Evolutionary conservation across 2,797 vertebrate species (phyloP).

Genomic region (Melanotaenia maccullochi): DNA sequence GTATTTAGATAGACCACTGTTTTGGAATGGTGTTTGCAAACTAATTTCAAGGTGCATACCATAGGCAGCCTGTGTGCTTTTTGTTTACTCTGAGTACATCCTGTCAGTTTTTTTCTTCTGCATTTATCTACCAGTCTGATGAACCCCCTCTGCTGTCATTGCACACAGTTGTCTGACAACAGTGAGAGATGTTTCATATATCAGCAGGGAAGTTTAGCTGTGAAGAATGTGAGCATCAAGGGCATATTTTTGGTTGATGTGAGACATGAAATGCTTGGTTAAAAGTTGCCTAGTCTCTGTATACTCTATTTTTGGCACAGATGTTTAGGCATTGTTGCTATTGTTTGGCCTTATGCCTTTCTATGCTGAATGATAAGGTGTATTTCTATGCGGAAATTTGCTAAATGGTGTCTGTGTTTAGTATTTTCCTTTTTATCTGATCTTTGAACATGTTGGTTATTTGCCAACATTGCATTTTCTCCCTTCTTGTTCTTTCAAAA

Average conservation of each 20-base stretch:
- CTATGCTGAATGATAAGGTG: no score
- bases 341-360: no score
- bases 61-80: not conserved
- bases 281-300: constrained; percentile 20
- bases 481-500: not conserved
- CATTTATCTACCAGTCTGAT: constrained; percentile 24
- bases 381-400: no score
- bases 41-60: not conserved
- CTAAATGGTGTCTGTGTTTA: not conserved
- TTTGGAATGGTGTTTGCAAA: constrained; percentile 3
- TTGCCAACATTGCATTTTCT: not conserved
- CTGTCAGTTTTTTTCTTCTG: constrained; percentile 27
- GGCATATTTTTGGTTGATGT: constrained; percentile 45
- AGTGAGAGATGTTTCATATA: constrained; percentile 54
- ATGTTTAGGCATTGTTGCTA: not conserved
- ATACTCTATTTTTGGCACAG: constrained; percentile 1
- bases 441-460: not conserved
- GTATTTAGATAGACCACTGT: no score
- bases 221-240: constrained; percentile 63
- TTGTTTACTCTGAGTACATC: constrained; percentile 21
- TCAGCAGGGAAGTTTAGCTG: constrained; percentile 56
- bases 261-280: constrained; percentile 23
- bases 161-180: constrained; percentile 67
- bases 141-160: constrained; percentile 36
- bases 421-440: not conserved